phyloP scores from a whole-genome alignment of 35 echinoderm and acorn worm genomes.

The Ophioderma brevispina region DNA sequence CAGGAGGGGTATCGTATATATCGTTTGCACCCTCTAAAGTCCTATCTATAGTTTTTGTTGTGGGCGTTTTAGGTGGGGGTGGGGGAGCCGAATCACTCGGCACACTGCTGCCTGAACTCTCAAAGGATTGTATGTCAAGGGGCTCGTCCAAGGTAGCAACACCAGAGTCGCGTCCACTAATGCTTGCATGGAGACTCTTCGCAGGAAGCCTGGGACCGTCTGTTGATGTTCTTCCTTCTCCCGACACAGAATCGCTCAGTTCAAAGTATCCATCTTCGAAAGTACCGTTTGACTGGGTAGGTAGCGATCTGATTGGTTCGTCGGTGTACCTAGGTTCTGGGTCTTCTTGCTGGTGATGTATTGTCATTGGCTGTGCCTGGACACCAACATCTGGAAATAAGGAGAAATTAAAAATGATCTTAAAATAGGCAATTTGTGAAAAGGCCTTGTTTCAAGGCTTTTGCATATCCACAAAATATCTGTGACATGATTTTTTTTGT shows the following conservation, averaged over 20 bases:
- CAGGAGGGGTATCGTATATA: constrained; percentile 52
- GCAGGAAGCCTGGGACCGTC: background rate
- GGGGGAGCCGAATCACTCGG: constrained; percentile 52
- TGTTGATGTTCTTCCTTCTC: background rate
- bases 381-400: background rate
- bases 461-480: too few relatives aligned
- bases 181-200: constrained; percentile 4
- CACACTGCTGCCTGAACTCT: constrained; percentile 44
- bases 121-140: background rate
- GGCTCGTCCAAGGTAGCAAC: background rate
- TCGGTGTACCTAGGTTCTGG: background rate
- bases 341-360: background rate
- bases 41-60: background rate
- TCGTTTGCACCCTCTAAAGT: background rate
- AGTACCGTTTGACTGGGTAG: background rate
- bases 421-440: too few relatives aligned
- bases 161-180: background rate
- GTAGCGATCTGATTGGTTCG: background rate
- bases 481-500: too few relatives aligned
- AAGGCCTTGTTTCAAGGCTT: too few relatives aligned
- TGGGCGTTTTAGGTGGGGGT: constrained; percentile 17
- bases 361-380: background rate
- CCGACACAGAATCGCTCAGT: background rate
- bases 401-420: too few relatives aligned
- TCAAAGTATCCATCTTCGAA: background rate